These are phyloP conservation scores for Dione juno DNA, from an alignment of 2,888 invertebrate genomes.

Conservation along the genomic window DNA sequence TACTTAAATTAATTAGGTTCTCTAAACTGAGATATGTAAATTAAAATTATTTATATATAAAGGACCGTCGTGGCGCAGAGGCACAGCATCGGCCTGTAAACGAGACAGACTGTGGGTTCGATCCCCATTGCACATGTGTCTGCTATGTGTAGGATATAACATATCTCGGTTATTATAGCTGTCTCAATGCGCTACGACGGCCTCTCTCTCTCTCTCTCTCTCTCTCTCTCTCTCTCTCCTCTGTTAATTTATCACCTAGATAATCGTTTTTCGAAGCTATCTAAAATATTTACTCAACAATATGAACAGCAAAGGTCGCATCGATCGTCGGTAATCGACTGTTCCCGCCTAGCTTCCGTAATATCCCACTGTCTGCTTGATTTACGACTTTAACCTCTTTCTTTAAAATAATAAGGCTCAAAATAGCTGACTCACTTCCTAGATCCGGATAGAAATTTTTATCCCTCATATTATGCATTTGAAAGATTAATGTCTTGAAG, in stretches of 20 bases:
- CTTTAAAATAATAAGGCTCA: constrained; percentile 29
- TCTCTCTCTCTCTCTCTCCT: background rate
- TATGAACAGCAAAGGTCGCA: constrained; percentile 35
- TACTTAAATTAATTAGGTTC: no score
- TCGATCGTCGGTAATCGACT: constrained; percentile 43
- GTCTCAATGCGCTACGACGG: no score
- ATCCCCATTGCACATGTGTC: no score
- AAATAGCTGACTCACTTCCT: constrained; percentile 39
- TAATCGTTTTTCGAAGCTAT: background rate
- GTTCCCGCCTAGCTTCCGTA: constrained; percentile 35
- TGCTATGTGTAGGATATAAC: no score
- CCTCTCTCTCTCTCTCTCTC: no score
- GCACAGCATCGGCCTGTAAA: no score
- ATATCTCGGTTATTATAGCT: no score
- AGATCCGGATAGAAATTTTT: constrained; percentile 29
- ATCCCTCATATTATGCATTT: constrained; percentile 36
- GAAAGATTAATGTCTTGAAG: constrained; percentile 40
- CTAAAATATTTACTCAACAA: constrained; percentile 20
- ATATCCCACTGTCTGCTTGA: constrained; percentile 38
- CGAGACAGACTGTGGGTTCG: no score
- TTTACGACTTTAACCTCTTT: constrained; percentile 36
- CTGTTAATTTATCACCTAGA: background rate
- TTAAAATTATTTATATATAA: no score
- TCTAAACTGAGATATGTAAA: no score
- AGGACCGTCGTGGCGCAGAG: no score